Conservation (phyloP, 1,140 invertebrate genomes). For the Pachyrhynchus sulphureomaculatus region DNA sequence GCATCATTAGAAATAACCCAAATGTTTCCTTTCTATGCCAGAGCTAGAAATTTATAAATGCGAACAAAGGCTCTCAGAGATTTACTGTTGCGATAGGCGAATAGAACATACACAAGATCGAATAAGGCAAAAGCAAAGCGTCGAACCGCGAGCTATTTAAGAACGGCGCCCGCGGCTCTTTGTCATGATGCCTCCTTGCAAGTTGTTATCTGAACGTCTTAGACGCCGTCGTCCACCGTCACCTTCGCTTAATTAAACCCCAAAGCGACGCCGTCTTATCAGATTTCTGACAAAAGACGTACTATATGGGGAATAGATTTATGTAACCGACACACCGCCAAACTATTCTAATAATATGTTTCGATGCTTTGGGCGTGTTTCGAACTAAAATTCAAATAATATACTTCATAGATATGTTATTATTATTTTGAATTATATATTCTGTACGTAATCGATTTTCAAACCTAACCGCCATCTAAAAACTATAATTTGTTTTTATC, state of each 20-base stretch:
- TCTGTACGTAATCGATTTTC: too few relatives aligned
- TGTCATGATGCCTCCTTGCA: conserved; percentile 26
- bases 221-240: conserved; percentile 36
- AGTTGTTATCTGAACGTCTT: conserved; percentile 36
- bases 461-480: too few relatives aligned
- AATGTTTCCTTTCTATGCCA: conserved; percentile 15
- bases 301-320: conserved; percentile 9
- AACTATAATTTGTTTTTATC: too few relatives aligned
- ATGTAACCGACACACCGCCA: not conserved
- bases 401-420: too few relatives aligned
- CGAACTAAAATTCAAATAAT: too few relatives aligned
- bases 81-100: too few relatives aligned
- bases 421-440: too few relatives aligned
- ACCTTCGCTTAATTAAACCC: conserved; percentile 40
- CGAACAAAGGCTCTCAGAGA: conserved; percentile 8
- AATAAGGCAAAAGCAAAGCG: conserved; percentile 26
- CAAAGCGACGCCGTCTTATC: conserved; percentile 33
- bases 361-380: not conserved
- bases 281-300: conserved; percentile 28
- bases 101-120: too few relatives aligned
- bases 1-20: conserved; percentile 14
- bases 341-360: conserved; percentile 18
- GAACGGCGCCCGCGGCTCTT: conserved; percentile 30
- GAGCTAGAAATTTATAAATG: conserved; percentile 18
- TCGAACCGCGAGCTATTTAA: conserved; percentile 37